These are phyloP conservation scores for Myiagra hebetior DNA, from an alignment of 2,113 vertebrate species.

Conservation along the genomic window DNA sequence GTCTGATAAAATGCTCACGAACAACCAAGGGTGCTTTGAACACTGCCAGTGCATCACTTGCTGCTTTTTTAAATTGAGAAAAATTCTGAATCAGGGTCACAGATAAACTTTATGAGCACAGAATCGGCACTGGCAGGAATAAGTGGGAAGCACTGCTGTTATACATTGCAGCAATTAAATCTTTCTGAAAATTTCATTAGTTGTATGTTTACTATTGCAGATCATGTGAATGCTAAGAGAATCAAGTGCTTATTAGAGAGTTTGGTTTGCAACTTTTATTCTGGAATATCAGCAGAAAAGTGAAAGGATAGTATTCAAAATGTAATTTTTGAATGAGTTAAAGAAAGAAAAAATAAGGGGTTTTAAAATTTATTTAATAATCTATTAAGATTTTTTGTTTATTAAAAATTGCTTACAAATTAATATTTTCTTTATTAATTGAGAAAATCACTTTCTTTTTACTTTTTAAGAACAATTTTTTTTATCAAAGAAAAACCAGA, in stretches of 20 bases:
- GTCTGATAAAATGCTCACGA: neutral
- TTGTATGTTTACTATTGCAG: neutral
- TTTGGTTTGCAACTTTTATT: neutral
- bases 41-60: neutral
- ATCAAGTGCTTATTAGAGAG: rapidly evolving
- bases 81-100: neutral
- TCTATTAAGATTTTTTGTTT: neutral
- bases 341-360: neutral
- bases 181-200: neutral
- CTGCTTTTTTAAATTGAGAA: neutral
- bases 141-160: neutral
- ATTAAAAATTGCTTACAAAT: neutral
- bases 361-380: neutral
- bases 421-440: neutral
- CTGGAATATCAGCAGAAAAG: neutral
- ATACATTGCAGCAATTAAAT: neutral
- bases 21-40: neutral
- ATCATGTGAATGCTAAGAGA: neutral
- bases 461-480: neutral
- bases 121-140: neutral
- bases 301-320: neutral
- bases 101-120: neutral
- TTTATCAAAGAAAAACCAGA: neutral
- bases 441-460: neutral
- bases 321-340: neutral